phyloP scores from a whole-genome alignment of 2,113 vertebrate genomes.

The Rhinichthys klamathensis region DNA sequence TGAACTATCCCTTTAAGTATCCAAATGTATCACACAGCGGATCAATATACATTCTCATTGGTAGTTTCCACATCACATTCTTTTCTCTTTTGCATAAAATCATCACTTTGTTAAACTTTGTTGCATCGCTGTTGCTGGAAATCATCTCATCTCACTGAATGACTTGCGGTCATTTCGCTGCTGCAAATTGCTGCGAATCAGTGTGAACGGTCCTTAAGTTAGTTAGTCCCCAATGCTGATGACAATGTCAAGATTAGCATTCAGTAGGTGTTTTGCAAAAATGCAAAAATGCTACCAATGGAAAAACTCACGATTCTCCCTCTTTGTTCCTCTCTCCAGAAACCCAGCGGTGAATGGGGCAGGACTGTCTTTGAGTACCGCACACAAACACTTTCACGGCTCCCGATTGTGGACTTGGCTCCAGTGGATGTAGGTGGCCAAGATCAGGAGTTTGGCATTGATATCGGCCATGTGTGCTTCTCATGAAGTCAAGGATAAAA shows the following conservation, averaged over 20 bases:
- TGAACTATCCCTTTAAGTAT: too few species aligned
- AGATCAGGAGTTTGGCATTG: conserved; percentile 93
- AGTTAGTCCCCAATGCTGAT: neutral
- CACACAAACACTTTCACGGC: conserved; percentile 88
- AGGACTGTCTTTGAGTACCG: conserved; percentile 91
- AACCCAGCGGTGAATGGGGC: conserved; percentile 74
- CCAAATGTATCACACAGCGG: too few species aligned
- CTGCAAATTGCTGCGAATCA: neutral
- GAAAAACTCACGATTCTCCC: conserved; percentile 1
- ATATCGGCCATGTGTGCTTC: conserved; percentile 95
- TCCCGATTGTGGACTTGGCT: conserved; percentile 91
- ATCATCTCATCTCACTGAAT: neutral
- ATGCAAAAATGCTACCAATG: neutral
- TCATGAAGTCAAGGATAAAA: conserved; percentile 84
- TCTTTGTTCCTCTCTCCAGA: conserved; percentile 38
- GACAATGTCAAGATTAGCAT: neutral
- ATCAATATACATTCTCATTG: neutral
- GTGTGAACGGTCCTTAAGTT: neutral
- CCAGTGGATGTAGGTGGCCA: conserved; percentile 87
- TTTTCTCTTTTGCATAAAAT: neutral
- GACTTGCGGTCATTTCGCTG: neutral
- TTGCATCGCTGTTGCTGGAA: neutral
- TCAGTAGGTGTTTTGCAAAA: neutral
- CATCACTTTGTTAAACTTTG: neutral
- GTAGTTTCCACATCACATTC: neutral